Evolutionary conservation across 2,113 vertebrate species (phyloP), one percentile per base, ranked within the genome.

Genomic region (Megalops atlanticus): DNA sequence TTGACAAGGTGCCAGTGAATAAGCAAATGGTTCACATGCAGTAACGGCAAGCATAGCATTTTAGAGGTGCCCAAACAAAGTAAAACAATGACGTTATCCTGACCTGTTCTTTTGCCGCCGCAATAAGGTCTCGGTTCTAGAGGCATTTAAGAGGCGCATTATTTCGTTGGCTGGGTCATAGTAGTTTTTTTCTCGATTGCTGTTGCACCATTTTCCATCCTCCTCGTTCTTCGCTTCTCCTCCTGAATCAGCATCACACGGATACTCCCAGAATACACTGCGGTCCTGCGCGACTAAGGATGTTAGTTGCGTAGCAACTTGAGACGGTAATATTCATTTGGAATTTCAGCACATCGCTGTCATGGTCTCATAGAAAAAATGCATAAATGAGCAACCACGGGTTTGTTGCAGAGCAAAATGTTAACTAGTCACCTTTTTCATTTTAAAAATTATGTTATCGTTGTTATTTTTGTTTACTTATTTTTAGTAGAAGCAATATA

Each of bases 171-270:
- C 84, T 52, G 82, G 84, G 81, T 76, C 84, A 83, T 79, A 70
- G 87, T 82, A 73, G 76, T 78, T 82, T 81, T 84, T 78, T 74
- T 78, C 76, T 81, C 78, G 39, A 70, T 82, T 76, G 80, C 78
- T 83, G 76, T 77, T 84, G 87, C 83, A 86, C 85, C 87, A 86
- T 86, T 82, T 85, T 84, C 85, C 79, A 79, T 75, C 81, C 82
- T 84, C 84, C 78, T 84, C 80, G 79, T 75, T 81, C 83, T 86
- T 80, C 82, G 77, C 79, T 82, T 84, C 84, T 73, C 84, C 85
- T 85, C 81, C 87, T 86, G 87, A 88, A 84, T 86, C 87, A 86
- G 87, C 85, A 84, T 85, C 87, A 81, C 82, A 72, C 78, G 85
- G 87, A 88, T 80, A 82, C 85, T 86, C 87, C 87, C 87, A 86